Percentiles rank a stretch among this genome's conserved stretches.
These are phyloP conservation scores for Synanthedon formicaeformis DNA, from an alignment of 2,888 invertebrate species.

Conservation along the genomic window DNA sequence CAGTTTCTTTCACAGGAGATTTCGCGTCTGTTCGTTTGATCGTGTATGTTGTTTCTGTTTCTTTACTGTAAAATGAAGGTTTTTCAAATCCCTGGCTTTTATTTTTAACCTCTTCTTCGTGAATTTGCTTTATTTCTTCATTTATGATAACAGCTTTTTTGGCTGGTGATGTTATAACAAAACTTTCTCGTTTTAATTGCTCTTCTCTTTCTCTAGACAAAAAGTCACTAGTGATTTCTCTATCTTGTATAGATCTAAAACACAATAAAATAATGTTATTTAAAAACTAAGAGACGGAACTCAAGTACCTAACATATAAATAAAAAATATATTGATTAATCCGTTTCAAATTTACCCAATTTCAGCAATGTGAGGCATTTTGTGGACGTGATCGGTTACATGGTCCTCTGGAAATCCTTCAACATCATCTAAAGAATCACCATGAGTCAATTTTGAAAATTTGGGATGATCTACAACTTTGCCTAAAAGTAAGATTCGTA, in stretches of 20 bases:
- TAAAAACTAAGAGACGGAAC: neutral
- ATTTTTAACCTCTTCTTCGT: constrained; percentile 9
- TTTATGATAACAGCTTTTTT: constrained; percentile 3
- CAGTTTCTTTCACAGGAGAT: constrained; percentile 15
- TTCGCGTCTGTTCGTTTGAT: constrained; percentile 22
- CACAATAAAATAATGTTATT: neutral
- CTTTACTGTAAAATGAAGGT: constrained; percentile 24
- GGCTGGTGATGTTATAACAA: constrained; percentile 6
- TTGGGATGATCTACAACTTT: constrained; percentile 36
- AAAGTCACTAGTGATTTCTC: constrained; percentile 38
- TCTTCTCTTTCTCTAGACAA: constrained; percentile 47
- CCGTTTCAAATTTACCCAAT: constrained; percentile 33
- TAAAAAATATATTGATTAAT: neutral
- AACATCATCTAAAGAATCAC: constrained; percentile 65
- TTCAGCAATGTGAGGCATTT: constrained; percentile 61
- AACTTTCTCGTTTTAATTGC: constrained; percentile 41
- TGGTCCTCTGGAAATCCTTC: constrained; percentile 67
- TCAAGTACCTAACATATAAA: no score
- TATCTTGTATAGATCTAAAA: constrained; percentile 35
- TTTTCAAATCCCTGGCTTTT: constrained; percentile 3
- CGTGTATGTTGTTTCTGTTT: constrained; percentile 28
- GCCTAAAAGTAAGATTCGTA: constrained; percentile 14
- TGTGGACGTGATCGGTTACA: constrained; percentile 54
- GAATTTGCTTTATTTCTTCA: constrained; percentile 8
- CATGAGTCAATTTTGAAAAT: constrained; percentile 46